Base-by-base conservation (phyloP, 2,797 vertebrate species). In the Neosilurus hyrtlii region DNA sequence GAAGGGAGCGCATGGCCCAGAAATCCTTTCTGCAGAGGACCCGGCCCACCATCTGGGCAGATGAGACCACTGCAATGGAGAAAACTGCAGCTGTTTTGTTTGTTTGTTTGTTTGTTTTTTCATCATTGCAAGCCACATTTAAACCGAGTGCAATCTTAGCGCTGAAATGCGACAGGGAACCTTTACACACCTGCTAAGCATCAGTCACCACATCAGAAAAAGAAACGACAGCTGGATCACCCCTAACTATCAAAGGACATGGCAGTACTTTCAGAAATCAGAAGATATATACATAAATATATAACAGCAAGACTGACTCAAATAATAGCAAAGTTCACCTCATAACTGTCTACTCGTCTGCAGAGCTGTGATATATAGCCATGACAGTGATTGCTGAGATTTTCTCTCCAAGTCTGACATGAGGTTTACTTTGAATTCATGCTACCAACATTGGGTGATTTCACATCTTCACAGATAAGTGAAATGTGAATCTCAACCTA, bases 1-100 rank as follows among this genome's bases (percentile, higher is more conserved):
- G n/a, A 26, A 72, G 24, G 51, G 57, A 63, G 57, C 24, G 49
- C 62, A 79, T 65, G 57, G 68, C 63, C 66, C 68, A 61, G 43
- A 80, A 71, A 59, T 66, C n/a, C 76, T 51, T 51, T 82, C 52
- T 63, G 79, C 73, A 84, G 68, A 81, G 51, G 70, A 56, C 66
- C 57, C 63, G 43, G 73, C 52, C 66, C 51, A 81, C 68, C 82
- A 76, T 81, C 49, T 78, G 82, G 57, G 72, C 66, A 73, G 74
- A 82, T 84, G 52, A 70, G 51, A 83, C 71, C 54, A 82, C 59
- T 81, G 81, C 75, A 85, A 74, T 74, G 75, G 62, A 73, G 68
- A 52, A 51, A 80, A 79, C 83, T 79, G 76, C 81, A 86, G 75
- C 75, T 84, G 65, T 67, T 77, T 83, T 54, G 79, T 79, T 30